Evolutionary conservation across 2,888 invertebrate species (phyloP).

Genomic region (Hydropsyche betteni): DNA sequence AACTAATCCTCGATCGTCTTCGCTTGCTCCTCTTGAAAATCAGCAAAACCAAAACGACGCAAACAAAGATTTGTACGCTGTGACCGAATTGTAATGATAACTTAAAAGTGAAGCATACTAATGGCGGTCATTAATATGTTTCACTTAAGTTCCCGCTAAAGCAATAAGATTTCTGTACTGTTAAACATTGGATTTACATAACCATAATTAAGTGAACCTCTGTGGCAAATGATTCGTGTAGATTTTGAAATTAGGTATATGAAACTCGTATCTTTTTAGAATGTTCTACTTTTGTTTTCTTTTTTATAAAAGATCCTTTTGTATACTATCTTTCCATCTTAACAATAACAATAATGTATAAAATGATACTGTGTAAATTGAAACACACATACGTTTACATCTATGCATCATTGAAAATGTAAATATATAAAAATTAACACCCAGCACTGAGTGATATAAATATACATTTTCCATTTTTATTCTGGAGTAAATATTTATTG

Average conservation of each 20-base stretch:
- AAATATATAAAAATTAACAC: conserved; percentile 35
- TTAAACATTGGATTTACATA: conserved; percentile 13
- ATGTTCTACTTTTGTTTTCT: conserved; percentile 6
- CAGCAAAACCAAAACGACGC: conserved; percentile 51
- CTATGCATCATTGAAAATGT: conserved; percentile 13
- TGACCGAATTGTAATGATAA: conserved; percentile 71
- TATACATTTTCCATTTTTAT: conserved; percentile 20
- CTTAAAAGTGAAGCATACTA: conserved; percentile 50
- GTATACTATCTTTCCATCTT: conserved; percentile 20
- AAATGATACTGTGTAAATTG: conserved; percentile 3
- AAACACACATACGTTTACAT: conserved; percentile 4
- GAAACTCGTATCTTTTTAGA: conserved; percentile 19
- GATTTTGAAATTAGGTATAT: conserved; percentile 15
- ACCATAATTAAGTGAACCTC: not conserved
- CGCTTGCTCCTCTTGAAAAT: conserved; percentile 53
- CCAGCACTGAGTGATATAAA: conserved; percentile 46
- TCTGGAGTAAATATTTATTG: too few species aligned
- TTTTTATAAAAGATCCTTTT: not conserved
- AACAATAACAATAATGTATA: not conserved
- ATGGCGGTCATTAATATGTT: conserved; percentile 46
- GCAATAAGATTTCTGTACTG: conserved; percentile 39
- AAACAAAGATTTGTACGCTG: conserved; percentile 74
- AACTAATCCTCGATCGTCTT: conserved; percentile 37
- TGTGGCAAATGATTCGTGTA: conserved; percentile 16
- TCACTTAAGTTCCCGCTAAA: conserved; percentile 48